These are phyloP conservation scores for Amphiprion clarkii DNA, from an alignment of 2,797 vertebrate genomes.

Conservation along the genomic window DNA sequence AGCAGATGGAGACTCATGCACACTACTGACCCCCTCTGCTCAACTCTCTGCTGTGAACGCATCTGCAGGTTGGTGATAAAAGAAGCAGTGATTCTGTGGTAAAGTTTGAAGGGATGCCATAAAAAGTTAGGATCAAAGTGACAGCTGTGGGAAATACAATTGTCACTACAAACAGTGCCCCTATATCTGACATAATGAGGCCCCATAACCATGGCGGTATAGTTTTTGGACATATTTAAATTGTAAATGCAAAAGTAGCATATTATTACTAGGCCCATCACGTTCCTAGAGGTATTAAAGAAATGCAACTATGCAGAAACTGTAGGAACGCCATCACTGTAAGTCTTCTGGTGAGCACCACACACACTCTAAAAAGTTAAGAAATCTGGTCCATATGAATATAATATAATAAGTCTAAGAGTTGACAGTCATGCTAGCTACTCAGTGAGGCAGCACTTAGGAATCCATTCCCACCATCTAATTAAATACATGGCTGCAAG, in stretches of 20 bases:
- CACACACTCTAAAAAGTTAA: too few species aligned
- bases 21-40: constrained; percentile 52
- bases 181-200: too few species aligned
- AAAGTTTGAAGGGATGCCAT: neutral
- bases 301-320: neutral
- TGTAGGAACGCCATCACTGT: neutral
- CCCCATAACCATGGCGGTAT: too few species aligned
- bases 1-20: constrained; percentile 22
- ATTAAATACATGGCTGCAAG: too few species aligned
- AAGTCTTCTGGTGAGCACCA: neutral
- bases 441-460: too few species aligned
- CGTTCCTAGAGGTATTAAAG: neutral
- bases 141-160: neutral
- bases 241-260: neutral
- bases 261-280: neutral
- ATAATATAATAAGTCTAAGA: too few species aligned
- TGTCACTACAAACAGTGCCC: too few species aligned
- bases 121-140: neutral
- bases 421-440: too few species aligned
- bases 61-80: neutral
- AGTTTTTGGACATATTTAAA: neutral
- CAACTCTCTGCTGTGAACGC: constrained; percentile 1
- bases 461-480: too few species aligned
- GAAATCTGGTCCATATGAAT: too few species aligned
- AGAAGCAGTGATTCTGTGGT: neutral